Percentiles rank a stretch among this genome's conserved stretches.
These are phyloP conservation scores for Cerastis rubricosa DNA, from an alignment of 2,888 invertebrate species.

Conservation along the genomic window DNA sequence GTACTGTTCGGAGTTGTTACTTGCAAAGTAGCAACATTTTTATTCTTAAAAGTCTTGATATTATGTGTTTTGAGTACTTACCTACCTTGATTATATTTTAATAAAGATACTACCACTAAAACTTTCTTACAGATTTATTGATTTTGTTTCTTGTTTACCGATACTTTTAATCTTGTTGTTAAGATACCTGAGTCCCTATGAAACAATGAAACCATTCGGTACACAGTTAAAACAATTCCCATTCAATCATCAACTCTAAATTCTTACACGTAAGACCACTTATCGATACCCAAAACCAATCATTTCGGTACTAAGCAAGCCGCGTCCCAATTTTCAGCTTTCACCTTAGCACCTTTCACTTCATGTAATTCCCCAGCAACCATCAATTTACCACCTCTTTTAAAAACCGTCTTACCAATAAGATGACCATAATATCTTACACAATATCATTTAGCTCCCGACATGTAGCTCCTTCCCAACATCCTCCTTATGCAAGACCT, in stretches of 20 bases:
- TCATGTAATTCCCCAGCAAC: slow-evolving; percentile 43
- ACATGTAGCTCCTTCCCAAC: background rate
- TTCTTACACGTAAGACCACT: slow-evolving; percentile 30
- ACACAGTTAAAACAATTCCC: background rate
- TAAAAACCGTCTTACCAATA: slow-evolving; percentile 6
- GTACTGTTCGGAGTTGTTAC: no score
- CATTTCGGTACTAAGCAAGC: slow-evolving; percentile 25
- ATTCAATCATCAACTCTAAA: background rate
- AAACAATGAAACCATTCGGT: background rate
- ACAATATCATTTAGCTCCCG: slow-evolving; percentile 30
- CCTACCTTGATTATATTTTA: background rate
- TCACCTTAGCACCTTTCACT: slow-evolving; percentile 55
- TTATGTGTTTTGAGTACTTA: background rate
- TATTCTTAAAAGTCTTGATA: background rate
- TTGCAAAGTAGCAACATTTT: background rate
- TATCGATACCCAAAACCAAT: slow-evolving; percentile 19
- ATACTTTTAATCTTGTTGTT: background rate
- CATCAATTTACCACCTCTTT: slow-evolving; percentile 12
- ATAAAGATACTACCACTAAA: background rate
- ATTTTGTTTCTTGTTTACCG: background rate
- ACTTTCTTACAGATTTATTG: background rate
- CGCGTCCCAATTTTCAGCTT: slow-evolving; percentile 43
- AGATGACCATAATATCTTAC: slow-evolving; percentile 25
- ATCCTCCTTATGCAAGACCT: slow-evolving; percentile 35
- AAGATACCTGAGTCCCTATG: fast-evolving